Base-by-base conservation (phyloP, 2,888 invertebrate species). In the Oligia fasciuncula region DNA sequence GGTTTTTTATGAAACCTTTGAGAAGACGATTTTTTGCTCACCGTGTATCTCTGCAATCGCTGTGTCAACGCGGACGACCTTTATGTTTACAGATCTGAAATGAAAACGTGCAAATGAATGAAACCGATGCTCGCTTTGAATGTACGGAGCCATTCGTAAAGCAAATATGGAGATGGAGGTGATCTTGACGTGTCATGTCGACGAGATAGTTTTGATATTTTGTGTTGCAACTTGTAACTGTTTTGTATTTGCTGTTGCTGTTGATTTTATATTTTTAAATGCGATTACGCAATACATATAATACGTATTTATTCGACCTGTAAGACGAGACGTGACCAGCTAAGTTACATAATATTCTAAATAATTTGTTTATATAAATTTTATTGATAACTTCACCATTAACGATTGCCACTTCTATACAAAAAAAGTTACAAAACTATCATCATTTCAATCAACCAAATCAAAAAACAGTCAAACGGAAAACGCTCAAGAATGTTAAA, bases 21-120 rank as follows among this genome's bases (percentile, higher is more conserved):
- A 86, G 77, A 77, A 74, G 71, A 85, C 43, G 54, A 77, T 85
- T 89, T 90, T 91, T 90, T 89, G 78, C 83, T 80, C 79, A 75
- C 72, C 79, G 71, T 82, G 78, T 87, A 81, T 89, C 84, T 87
- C 77, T 79, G 80, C 71, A 74, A 88, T 84, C 82, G 79, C 80
- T 85, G 79, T 86, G 89, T 87, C 89, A 87, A 85, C 81, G 81
- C 69, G 57, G 14, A 63, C 79, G 83, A 86, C 81, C 72, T 89
- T 80, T 83, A 83, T 87, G 90, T 88, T 87, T 88, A 88, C 88
- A 85, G 84, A 88, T 84, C 84, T 89, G 88, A 85, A 91, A 91
- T 90, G 86, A 86, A 92, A 91, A 88, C 88, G 89, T 85, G 91
- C 90, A 90, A 91, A 91, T 91, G 92, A 91, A 91, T 91, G 91